Evolutionary conservation across 2,888 invertebrate genomes (phyloP).

Genomic region (Lasioglossum morio): DNA sequence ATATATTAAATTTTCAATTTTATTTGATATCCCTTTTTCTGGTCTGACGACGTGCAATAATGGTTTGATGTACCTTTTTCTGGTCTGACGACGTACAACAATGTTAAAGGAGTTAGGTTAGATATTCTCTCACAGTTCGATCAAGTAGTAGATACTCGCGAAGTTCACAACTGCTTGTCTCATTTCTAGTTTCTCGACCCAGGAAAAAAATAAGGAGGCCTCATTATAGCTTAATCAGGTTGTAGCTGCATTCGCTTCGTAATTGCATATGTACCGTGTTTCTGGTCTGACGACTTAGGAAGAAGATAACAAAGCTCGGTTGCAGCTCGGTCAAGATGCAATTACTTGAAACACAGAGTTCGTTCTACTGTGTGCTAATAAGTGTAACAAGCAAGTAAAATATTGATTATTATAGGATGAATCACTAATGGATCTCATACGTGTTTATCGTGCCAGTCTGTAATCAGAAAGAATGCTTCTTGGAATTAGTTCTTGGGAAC

Average conservation of each 20-base stretch:
- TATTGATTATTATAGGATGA: not conserved
- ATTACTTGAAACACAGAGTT: not conserved
- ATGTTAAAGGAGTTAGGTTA: not conserved
- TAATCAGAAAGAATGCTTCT: not conserved
- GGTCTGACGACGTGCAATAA: not conserved
- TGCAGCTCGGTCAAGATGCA: not conserved
- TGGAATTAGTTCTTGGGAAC: not conserved
- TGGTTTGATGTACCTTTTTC: no score
- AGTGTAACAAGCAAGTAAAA: not conserved
- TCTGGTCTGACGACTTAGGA: conserved; percentile 1
- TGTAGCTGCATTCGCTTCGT: not conserved
- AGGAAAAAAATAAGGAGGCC: not conserved
- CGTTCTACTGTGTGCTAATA: not conserved
- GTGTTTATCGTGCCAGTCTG: not conserved
- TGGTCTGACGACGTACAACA: not conserved
- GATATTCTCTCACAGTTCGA: no score
- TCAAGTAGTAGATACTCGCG: no score
- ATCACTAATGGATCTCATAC: not conserved
- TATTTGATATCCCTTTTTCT: no score
- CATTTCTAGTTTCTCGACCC: not conserved
- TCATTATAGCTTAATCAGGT: not conserved
- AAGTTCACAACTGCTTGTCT: not conserved
- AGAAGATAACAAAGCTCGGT: not conserved
- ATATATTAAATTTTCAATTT: not conserved
- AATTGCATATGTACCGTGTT: not conserved